Evolutionary conservation across 2,797 vertebrate species (phyloP).

Genomic region (Sebastes vulpes): DNA sequence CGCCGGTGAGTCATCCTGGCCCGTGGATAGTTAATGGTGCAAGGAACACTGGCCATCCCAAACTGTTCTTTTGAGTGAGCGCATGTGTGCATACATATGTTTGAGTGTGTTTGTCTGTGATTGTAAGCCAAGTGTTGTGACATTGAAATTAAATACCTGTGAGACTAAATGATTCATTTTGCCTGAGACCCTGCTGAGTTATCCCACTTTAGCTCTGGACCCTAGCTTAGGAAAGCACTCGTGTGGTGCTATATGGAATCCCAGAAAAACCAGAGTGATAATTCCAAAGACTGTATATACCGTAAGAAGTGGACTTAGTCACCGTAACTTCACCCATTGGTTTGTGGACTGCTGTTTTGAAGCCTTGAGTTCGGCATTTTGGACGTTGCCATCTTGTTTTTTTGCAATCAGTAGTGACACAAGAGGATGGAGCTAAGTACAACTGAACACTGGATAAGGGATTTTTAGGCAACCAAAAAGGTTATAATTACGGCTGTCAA

Average conservation of each 20-base stretch:
- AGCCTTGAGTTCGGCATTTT: background rate
- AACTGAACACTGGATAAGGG: background rate
- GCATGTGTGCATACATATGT: background rate
- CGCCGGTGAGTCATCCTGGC: conserved; percentile 51
- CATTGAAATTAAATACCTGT: conserved; percentile 29
- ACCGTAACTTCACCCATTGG: background rate
- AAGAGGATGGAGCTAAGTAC: background rate
- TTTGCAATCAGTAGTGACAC: background rate
- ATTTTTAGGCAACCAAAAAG: too few species aligned
- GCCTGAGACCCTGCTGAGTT: conserved; percentile 5
- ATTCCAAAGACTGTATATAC: background rate
- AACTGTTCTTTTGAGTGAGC: conserved; percentile 26
- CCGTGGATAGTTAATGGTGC: conserved; percentile 35
- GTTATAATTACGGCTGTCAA: too few species aligned
- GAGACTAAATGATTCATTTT: conserved; percentile 29
- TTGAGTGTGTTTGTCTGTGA: conserved; percentile 17
- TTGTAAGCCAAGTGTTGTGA: conserved; percentile 33
- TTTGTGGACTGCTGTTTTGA: background rate
- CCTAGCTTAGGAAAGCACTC: background rate
- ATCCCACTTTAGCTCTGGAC: background rate
- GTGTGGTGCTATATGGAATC: background rate
- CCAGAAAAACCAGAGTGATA: background rate
- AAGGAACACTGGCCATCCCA: conserved; percentile 36
- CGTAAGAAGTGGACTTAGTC: too few species aligned
- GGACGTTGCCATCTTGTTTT: background rate